These are phyloP conservation scores for Druceiella hillmani DNA, from an alignment of 2,888 invertebrate species.

Conservation along the genomic window DNA sequence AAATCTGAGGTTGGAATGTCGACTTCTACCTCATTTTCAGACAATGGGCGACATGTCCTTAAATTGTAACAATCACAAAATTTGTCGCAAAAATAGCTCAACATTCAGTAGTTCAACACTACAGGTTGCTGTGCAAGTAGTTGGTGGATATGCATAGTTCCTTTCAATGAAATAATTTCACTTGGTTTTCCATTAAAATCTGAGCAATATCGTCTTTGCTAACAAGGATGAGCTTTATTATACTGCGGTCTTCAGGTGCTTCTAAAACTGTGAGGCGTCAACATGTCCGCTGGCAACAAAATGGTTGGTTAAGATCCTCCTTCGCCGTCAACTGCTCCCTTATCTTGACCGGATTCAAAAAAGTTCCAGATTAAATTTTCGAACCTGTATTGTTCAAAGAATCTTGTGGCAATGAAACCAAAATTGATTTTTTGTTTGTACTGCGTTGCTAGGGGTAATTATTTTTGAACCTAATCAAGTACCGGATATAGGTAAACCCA, in stretches of 20 bases:
- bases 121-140: conserved; percentile 7
- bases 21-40: too few relatives aligned
- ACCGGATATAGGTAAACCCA: too few relatives aligned
- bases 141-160: conserved; percentile 7
- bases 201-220: conserved; percentile 6
- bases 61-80: conserved; percentile 5
- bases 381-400: too few relatives aligned
- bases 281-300: conserved; percentile 9
- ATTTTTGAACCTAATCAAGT: too few relatives aligned
- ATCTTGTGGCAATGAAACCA: too few relatives aligned
- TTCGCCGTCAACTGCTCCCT: conserved; percentile 9
- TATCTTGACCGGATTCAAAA: conserved; percentile 10
- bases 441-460: too few relatives aligned
- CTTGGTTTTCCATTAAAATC: conserved; percentile 5
- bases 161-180: conserved; percentile 6
- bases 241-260: conserved; percentile 1
- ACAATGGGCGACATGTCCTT: conserved; percentile 1
- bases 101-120: too few relatives aligned
- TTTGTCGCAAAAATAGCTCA: too few relatives aligned
- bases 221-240: conserved; percentile 7
- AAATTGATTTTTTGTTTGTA: too few relatives aligned
- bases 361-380: conserved; percentile 1
- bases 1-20: conserved; percentile 5
- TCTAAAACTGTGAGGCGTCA: conserved; percentile 6
- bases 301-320: conserved; percentile 6